phyloP scores from a whole-genome alignment of 2,113 vertebrate genomes.

The Chlorodrepanis virens region DNA sequence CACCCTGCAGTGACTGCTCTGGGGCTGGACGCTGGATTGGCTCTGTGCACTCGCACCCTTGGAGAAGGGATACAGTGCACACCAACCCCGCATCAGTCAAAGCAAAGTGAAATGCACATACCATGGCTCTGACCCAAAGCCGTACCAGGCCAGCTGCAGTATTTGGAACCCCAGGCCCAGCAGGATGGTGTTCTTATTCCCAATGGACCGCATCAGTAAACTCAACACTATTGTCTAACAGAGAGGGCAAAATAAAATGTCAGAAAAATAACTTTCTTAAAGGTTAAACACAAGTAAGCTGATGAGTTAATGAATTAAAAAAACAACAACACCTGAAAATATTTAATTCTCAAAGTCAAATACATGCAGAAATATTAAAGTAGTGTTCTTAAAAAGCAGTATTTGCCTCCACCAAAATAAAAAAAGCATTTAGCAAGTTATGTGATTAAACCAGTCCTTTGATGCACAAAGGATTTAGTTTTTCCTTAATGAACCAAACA shows the following conservation, averaged over 20 bases:
- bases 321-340: background rate
- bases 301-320: background rate
- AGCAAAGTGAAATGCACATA: constrained; percentile 33
- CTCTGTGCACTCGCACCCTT: fast-evolving
- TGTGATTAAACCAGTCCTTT: background rate
- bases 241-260: background rate
- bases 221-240: constrained; percentile 85
- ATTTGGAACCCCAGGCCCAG: constrained; percentile 88
- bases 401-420: background rate
- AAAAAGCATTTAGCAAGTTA: background rate
- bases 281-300: background rate
- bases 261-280: background rate
- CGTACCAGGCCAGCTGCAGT: constrained; percentile 86
- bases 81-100: background rate
- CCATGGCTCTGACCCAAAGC: constrained; percentile 88
- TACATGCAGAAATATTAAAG: background rate
- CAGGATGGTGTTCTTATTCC: constrained; percentile 89
- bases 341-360: background rate
- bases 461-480: background rate
- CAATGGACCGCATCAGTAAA: constrained; percentile 89
- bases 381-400: background rate
- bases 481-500: background rate
- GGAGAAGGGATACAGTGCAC: background rate
- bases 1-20: background rate
- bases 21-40: fast-evolving